Base-by-base conservation (phyloP, 2,797 vertebrate genomes). In the Champsocephalus gunnari region DNA sequence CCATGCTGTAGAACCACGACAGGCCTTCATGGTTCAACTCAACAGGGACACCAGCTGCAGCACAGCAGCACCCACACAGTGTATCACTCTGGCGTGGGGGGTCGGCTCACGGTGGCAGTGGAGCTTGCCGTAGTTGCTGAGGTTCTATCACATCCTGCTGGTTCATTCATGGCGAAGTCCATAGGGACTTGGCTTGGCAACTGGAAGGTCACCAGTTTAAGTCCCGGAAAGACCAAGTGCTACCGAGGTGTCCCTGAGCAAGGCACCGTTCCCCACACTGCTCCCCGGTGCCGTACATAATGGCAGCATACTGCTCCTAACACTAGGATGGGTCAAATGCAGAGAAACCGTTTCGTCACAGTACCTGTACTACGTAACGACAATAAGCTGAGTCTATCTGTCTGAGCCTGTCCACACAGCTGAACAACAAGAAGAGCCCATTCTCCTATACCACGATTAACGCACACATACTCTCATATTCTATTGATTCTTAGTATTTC, bases 61-160 rank as follows among this genome's bases (percentile, higher is more conserved):
- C 56, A 50, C 50, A 50, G 63, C 69, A 72, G 62, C 21, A 38
- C 64, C 48, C 50, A 56, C 16, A 66, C 41, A 9, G 34, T 34
- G 21, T 45, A 41, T 58, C 4, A 13, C 8, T 19, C 32, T 21
- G 12, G 32, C 7, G 12, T 48, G 38, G 16, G 43, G 43, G 54
- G 56, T 45, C 34, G 14, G 6, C 32, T 44, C 12, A 9, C 17
- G 9, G 5, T 53, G 19, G 32, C 9, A 47, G 32, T 2, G 9
- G 56, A 38, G 21, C 16, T 45, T 14, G 16, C 54, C 17, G 1
- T 60, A 58, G 60, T 66, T 65, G 14, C 59, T 53, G 32, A 50
- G 45, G 34, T 72, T 71, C 63, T 19, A 11, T 71, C 66, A 62
- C 63, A 44, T 57, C 50, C 56, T 47, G 45, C 43, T 24, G 19